These are phyloP conservation scores for Rhabdomys dilectus DNA, from an alignment of 2,113 vertebrate species.

Conservation along the genomic window DNA sequence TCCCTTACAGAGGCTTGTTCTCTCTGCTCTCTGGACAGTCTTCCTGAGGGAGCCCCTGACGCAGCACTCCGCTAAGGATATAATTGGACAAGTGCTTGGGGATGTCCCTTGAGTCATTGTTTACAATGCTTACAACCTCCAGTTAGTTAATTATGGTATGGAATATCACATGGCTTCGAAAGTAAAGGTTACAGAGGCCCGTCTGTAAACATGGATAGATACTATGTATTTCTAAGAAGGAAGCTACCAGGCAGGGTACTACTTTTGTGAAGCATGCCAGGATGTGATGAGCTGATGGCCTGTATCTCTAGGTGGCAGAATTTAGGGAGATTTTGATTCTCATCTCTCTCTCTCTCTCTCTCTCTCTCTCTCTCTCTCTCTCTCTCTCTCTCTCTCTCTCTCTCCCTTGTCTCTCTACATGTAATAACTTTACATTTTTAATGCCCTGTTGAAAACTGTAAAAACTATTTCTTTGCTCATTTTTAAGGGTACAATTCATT, in stretches of 20 bases:
- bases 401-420: not conserved
- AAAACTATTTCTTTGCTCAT: not conserved
- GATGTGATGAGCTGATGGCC: not conserved
- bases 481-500: not conserved
- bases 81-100: not conserved
- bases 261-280: constrained; percentile 4
- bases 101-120: not conserved
- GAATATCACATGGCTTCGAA: not conserved
- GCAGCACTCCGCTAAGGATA: not conserved
- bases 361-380: not conserved
- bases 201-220: not conserved
- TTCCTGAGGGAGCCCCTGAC: not conserved
- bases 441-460: not conserved
- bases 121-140: not conserved
- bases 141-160: constrained; percentile 7
- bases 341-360: not conserved
- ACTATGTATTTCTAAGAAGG: constrained; percentile 19
- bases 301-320: not conserved
- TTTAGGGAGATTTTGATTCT: constrained; percentile 22
- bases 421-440: not conserved
- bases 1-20: not conserved
- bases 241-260: not conserved
- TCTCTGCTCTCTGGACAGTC: not conserved
- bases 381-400: not conserved
- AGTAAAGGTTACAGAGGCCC: not conserved